Conservation (phyloP, 2,113 vertebrate species). For the Nyctibius bracteatus region DNA sequence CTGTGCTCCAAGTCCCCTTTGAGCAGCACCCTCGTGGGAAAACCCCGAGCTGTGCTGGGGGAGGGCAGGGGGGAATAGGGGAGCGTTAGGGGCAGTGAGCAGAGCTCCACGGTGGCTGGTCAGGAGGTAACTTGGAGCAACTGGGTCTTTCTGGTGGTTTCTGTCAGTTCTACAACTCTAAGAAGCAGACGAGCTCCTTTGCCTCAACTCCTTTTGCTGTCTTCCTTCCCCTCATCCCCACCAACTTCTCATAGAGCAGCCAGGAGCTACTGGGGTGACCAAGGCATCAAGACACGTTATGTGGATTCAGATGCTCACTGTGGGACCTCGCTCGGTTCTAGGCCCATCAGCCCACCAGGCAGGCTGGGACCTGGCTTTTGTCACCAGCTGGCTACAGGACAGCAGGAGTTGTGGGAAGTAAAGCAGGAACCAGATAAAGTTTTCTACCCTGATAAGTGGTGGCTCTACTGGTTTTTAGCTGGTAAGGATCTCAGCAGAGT, state of each 20-base stretch:
- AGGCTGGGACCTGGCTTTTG: not conserved
- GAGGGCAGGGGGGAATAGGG: not conserved
- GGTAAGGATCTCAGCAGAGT: not conserved
- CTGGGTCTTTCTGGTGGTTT: not conserved
- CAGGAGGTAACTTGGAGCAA: not conserved
- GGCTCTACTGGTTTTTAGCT: not conserved
- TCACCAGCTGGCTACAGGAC: not conserved
- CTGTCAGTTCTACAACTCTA: not conserved
- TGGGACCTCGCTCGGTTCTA: not conserved
- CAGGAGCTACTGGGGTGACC: not conserved
- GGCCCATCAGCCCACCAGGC: not conserved
- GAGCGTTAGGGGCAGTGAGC: fast-evolving
- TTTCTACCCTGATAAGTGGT: not conserved
- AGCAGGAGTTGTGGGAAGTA: not conserved
- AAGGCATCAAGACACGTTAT: not conserved
- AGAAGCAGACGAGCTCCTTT: not conserved
- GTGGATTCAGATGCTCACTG: not conserved
- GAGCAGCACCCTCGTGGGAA: not conserved
- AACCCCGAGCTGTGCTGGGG: not conserved
- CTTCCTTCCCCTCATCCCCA: not conserved
- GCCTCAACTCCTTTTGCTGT: not conserved
- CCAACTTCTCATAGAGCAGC: not conserved
- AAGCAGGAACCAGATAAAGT: not conserved
- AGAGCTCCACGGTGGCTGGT: not conserved
- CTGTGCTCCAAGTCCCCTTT: not conserved